phyloP scores from a whole-genome alignment of 2,888 invertebrate species.

The Orthonevra nobilis region DNA sequence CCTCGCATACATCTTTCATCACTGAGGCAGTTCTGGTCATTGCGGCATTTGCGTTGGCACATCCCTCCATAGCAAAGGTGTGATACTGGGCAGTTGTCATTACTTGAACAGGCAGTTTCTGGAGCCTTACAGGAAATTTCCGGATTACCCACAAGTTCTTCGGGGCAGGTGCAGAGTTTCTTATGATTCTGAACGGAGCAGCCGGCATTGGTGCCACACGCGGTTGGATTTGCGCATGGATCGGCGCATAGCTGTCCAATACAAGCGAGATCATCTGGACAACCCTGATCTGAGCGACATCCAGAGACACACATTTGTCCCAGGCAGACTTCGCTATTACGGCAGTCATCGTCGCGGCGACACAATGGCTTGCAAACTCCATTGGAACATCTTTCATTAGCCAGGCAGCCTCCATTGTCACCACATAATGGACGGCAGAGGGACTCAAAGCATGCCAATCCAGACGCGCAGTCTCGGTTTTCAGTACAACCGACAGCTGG shows the following conservation, averaged over 20 bases:
- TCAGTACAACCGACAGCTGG: slow-evolving; percentile 88
- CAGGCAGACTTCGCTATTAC: slow-evolving; percentile 92
- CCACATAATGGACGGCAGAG: slow-evolving; percentile 90
- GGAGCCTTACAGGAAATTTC: slow-evolving; percentile 87
- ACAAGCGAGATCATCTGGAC: slow-evolving; percentile 87
- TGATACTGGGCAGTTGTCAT: slow-evolving; percentile 86
- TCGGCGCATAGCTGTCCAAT: slow-evolving; percentile 89
- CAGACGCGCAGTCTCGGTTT: slow-evolving; percentile 87
- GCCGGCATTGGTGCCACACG: slow-evolving; percentile 91
- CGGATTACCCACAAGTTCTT: slow-evolving; percentile 88
- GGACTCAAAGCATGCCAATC: slow-evolving; percentile 87
- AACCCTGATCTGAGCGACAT: slow-evolving; percentile 90
- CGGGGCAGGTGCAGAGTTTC: slow-evolving; percentile 88
- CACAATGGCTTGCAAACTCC: slow-evolving; percentile 93
- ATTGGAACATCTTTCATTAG: slow-evolving; percentile 85
- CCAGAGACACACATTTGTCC: slow-evolving; percentile 89
- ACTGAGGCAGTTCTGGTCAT: slow-evolving; percentile 90
- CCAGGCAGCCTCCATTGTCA: slow-evolving; percentile 87
- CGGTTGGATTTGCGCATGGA: slow-evolving; percentile 87
- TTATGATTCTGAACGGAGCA: slow-evolving; percentile 87
- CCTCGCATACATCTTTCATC: slow-evolving; percentile 93
- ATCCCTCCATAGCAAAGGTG: slow-evolving; percentile 89
- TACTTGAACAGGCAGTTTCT: slow-evolving; percentile 83
- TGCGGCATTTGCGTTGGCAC: slow-evolving; percentile 89
- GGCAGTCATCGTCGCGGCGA: slow-evolving; percentile 91